Base-by-base conservation (phyloP, 2,888 invertebrate genomes). In the Sarcophaga caerulescens region DNA sequence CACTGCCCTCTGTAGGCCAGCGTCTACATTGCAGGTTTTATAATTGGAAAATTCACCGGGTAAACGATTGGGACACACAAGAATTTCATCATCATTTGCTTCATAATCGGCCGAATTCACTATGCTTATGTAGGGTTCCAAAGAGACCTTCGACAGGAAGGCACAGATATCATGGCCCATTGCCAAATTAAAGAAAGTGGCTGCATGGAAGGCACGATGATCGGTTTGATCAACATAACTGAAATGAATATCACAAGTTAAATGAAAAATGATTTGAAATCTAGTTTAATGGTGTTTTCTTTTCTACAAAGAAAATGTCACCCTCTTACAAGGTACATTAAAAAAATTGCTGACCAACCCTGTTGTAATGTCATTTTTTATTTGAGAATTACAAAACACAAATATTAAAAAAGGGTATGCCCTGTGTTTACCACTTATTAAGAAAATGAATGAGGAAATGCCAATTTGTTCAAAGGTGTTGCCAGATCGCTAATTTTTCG, bases 141-240 rank as follows among this genome's bases (percentile, higher is more conserved):
- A 62, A 17, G 45, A 60, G 19, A 35, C 78, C 12, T 85, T 84
- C 52, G 57, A 73, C 0, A 45, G 23, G n/a, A 81, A 74, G 35
- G 25, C 65, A 44, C 88, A 87, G 12, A 88, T 85, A n/a, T 85
- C 79, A 71, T 88, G 89, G n/a, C 87, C 89, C 63, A 89, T 89
- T 10, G 68, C 85, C 0, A 87, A 59, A 83, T 89, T 89, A n/a
- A 89, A 88, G 23, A 70, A 86, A 23, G 79, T 77, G 44, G 88
- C 88, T 3, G 89, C 88, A 84, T 88, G 88, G 21, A 87, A 87
- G 11, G 88, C 88, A 17, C 88, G 88, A 69, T 85, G 52, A 62
- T 88, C 63, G 2, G 78, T 57, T 25, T 70, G 80, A 63, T 89
- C 60, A 14, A 88, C 77, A 59, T 78, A 77, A 23, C 89, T 89